Percentiles rank a stretch among this genome's conserved stretches.
Evolutionary conservation across 1,140 invertebrate species (phyloP).

Genomic region (Dinoponera quadriceps): DNA sequence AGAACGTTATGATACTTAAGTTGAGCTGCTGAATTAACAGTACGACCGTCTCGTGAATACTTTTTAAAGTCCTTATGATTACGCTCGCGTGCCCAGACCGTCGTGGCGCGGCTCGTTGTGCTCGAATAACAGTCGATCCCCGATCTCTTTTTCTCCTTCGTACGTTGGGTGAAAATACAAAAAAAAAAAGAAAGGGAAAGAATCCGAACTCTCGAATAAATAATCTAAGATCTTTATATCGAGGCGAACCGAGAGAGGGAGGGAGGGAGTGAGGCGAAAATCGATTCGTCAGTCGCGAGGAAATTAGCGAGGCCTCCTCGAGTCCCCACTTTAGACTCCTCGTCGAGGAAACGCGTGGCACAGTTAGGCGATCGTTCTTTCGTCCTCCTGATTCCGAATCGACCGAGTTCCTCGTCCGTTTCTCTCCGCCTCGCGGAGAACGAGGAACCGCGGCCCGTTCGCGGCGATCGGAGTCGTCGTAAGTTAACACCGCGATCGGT

Average conservation of each 20-base stretch:
- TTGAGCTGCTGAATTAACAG: conserved; percentile 70
- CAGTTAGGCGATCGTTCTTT: conserved; percentile 31
- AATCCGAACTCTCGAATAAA: too few species aligned
- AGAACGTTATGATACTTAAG: conserved; percentile 71
- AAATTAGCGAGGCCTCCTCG: neutral
- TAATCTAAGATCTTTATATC: too few species aligned
- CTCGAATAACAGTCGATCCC: conserved; percentile 15
- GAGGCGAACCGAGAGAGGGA: too few species aligned
- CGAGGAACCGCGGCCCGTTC: conserved; percentile 21
- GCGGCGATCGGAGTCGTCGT: conserved; percentile 9
- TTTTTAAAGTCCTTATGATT: conserved; percentile 59
- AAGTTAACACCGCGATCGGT: conserved; percentile 14
- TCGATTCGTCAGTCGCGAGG: conserved; percentile 11
- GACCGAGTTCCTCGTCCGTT: neutral
- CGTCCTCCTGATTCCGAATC: neutral
- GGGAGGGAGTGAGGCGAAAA: neutral
- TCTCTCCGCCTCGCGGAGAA: neutral
- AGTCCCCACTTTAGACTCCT: neutral
- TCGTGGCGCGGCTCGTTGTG: conserved; percentile 18
- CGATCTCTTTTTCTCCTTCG: neutral
- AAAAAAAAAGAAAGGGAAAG: neutral
- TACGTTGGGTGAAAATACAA: conserved; percentile 3
- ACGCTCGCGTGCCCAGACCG: conserved; percentile 65
- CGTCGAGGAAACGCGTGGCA: neutral
- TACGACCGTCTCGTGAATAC: conserved; percentile 63